A percentile compares a stretch with the other conserved stretches of the same genome.
Conservation (phyloP, 2,113 vertebrate genomes). For the Maccullochella peelii region DNA sequence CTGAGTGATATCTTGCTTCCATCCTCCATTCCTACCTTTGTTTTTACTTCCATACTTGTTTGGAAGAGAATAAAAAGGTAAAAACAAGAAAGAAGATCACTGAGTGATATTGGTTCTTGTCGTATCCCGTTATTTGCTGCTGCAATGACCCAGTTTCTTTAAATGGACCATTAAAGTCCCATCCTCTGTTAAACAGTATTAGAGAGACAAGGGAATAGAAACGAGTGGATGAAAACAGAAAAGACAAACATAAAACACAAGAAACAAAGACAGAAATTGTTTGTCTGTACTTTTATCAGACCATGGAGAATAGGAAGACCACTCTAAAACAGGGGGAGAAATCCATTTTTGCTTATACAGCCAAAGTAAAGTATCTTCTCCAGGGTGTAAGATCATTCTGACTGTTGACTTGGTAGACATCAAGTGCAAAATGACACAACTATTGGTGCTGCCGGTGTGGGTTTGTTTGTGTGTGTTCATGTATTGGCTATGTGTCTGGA, state of each 20-base stretch:
- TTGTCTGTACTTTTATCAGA: background rate
- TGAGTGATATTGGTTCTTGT: background rate
- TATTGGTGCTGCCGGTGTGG: background rate
- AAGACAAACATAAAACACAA: background rate
- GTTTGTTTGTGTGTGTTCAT: no score
- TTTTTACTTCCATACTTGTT: background rate
- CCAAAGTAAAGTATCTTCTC: background rate
- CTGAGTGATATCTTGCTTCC: background rate
- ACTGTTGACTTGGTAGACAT: background rate
- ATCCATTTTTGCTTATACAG: background rate
- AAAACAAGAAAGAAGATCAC: background rate
- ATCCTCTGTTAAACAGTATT: conserved; percentile 24
- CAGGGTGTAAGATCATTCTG: background rate
- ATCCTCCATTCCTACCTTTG: background rate
- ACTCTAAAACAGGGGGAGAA: background rate
- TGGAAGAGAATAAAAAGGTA: background rate
- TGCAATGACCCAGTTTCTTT: conserved; percentile 27
- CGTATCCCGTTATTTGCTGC: conserved; percentile 1
- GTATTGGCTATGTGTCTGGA: no score
- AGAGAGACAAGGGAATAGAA: background rate
- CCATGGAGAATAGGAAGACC: background rate
- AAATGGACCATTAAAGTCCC: conserved; percentile 20
- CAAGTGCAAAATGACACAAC: background rate
- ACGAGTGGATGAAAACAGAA: background rate
- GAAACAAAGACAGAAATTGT: background rate